Evolutionary conservation across 2,113 vertebrate genomes (phyloP), one percentile per base, ranked within the genome.

Genomic region (Chinchilla lanigera): DNA sequence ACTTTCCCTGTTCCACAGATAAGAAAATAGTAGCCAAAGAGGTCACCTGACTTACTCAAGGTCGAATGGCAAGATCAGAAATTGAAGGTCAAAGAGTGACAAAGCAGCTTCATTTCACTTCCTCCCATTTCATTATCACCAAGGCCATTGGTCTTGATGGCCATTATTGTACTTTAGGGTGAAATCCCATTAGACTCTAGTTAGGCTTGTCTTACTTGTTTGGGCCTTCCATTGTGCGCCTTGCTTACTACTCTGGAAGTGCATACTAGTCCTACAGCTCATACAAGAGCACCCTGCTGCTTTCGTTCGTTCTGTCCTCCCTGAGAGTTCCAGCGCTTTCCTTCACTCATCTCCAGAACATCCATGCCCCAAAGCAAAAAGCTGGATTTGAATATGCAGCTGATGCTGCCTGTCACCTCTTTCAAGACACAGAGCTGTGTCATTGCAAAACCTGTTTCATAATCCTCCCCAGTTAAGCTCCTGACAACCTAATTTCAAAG

Each of bases 401-500:
- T 71, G 91, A 89, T 77, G 65, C 41, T 86, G 78, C 65, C 86
- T 95, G 83, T 94, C 97, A 95, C 90, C 90, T 93, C 61, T 67
- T 93, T 94, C 84, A 82, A 94, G 92, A 94, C 96, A 65, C n/a
- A 93, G 95, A 87, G 22, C 61, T 81, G 80, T 93, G 90, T 97
- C 87, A 97, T 71, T 95, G 90, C 82, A 94, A 88, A 86, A 95
- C 89, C 35, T 41, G 78, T 96, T 92, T 91, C 73, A 19, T 91
- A 75, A 91, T 93, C 92, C 87, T 96, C 67, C 60, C 78, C 82
- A 86, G 35, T 93, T 84, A 96, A 52, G 80, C 73, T 96, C 56
- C 81, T 41, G 85, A 91, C 92, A 93, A 56, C 56, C 88, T 84
- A 69, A 89, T 87, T 91, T 81, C 85, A 97, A 96, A 97, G 86